Conservation (phyloP, 2,888 invertebrate genomes). For the Epistrophe grossulariae region DNA sequence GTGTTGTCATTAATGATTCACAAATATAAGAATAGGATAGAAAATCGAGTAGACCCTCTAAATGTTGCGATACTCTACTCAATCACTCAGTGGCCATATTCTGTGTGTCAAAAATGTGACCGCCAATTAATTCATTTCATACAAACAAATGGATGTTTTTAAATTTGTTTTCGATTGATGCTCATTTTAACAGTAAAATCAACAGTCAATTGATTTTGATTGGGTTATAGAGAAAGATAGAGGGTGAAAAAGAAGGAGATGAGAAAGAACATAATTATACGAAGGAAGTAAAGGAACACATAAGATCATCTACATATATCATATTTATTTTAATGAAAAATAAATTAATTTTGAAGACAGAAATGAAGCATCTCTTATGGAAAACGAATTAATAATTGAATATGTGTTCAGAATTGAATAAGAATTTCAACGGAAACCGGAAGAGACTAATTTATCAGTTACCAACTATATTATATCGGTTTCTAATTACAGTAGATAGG, state of each 20-base stretch:
- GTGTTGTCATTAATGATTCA: constrained; percentile 30
- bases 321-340: constrained; percentile 4
- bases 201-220: constrained; percentile 56
- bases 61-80: neutral
- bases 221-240: neutral
- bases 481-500: constrained; percentile 60
- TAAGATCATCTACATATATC: constrained; percentile 30
- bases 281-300: neutral
- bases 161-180: constrained; percentile 55
- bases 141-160: constrained; percentile 33
- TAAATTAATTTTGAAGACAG: neutral
- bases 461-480: constrained; percentile 38
- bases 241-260: neutral
- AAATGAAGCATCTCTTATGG: constrained; percentile 13
- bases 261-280: neutral
- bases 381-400: constrained; percentile 48
- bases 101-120: constrained; percentile 59
- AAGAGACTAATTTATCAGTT: constrained; percentile 61
- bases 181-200: constrained; percentile 23
- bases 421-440: constrained; percentile 60
- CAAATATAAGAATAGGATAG: neutral
- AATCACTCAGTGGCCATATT: constrained; percentile 21
- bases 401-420: constrained; percentile 23
- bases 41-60: constrained; percentile 37
- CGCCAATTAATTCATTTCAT: constrained; percentile 57